Base-by-base conservation (phyloP, 2,888 invertebrate genomes). In the Dendrolimus houi region DNA sequence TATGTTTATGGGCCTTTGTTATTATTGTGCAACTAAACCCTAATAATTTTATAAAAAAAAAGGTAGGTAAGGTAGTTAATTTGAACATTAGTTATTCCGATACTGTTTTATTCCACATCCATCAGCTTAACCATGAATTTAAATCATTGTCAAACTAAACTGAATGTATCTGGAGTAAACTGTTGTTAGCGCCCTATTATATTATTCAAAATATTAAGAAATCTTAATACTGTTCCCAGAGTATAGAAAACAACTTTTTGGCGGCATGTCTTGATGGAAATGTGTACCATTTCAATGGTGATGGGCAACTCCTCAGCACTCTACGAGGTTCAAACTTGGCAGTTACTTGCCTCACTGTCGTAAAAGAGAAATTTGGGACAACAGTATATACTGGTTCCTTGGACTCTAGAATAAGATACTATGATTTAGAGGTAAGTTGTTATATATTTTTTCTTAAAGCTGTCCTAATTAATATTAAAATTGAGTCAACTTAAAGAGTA, bases 201-300 rank as follows among this genome's bases (percentile, higher is more conserved):
- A 17, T 17, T 17, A 17, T 17, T 17, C 17, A 17, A 17, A 17
- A 17, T 6, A 29, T 29, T 29, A 29, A 29, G 29, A 29, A 29
- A 29, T 29, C 29, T 29, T 29, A 3, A 29, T 29, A 29, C 6
- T 29, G 29, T 29, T 55, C 57, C 41, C 84, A 94, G 94, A 90
- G 92, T 61, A 82, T 93, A 62, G 91, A 92, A 54, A 87, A 92
- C 64, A 89, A 92, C 57, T 92, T 94, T 74, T 73, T 94, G 64
- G 93, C 93, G 0, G 94, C 93, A 0, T 93, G 93, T 58, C 90
- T 94, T 59, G 92, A 93, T 64, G 94, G 94, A 57, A 91, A 91
- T 64, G 89, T 94, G 55, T 93, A 93, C 72, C 91, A 92, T 73
- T 93, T 92, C 72, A 90, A 87, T 66, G 78, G 90, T 8, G 91